Conservation (phyloP, 2,113 vertebrate species). For the Chloroceryle aenea region DNA sequence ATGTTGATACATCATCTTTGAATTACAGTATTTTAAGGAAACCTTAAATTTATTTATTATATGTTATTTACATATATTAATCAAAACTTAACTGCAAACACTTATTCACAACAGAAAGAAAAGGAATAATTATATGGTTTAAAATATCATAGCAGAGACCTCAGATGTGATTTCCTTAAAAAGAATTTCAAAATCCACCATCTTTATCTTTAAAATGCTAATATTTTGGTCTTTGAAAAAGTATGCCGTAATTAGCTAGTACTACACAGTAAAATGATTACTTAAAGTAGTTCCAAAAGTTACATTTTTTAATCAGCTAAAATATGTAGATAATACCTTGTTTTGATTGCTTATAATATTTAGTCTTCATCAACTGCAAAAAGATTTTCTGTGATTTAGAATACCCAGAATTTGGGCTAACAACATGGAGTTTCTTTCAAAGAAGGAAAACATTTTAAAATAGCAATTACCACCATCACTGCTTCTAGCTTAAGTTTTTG, state of each 20-base stretch:
- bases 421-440: slow-evolving; percentile 66
- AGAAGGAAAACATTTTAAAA: slow-evolving; percentile 80
- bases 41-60: neutral
- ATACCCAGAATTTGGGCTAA: slow-evolving; percentile 74
- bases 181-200: neutral
- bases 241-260: slow-evolving; percentile 9
- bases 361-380: slow-evolving; percentile 75
- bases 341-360: slow-evolving; percentile 78
- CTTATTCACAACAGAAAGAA: neutral
- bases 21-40: neutral
- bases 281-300: slow-evolving; percentile 47
- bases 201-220: slow-evolving; percentile 17
- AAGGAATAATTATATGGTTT: neutral
- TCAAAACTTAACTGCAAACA: neutral
- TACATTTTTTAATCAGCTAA: slow-evolving; percentile 73
- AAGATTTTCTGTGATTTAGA: slow-evolving; percentile 77
- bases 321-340: slow-evolving; percentile 79
- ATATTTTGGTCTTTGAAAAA: slow-evolving; percentile 35
- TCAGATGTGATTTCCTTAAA: neutral
- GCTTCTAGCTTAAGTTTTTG: slow-evolving; percentile 75
- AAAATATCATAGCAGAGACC: neutral
- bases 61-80: neutral
- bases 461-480: slow-evolving; percentile 78
- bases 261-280: slow-evolving; percentile 43
- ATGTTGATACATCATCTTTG: neutral